Conservation (phyloP, 2,797 vertebrate genomes). For the Tenualosa ilisha region DNA sequence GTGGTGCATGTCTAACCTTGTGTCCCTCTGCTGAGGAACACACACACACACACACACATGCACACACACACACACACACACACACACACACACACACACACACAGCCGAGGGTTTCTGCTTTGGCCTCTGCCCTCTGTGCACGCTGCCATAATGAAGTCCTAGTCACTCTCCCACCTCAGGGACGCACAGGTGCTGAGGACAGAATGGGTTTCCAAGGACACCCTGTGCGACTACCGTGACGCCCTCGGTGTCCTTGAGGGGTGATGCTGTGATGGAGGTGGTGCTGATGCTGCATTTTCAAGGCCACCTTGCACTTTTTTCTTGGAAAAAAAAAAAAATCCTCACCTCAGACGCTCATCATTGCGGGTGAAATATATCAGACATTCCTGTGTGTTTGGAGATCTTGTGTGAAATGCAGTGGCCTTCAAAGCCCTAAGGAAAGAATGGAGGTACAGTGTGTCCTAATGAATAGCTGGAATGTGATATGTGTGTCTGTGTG, state of each 20-base stretch:
- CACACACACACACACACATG: too few relatives aligned
- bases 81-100: too few relatives aligned
- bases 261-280: background rate
- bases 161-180: background rate
- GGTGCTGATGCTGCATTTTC: background rate
- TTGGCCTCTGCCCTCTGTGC: background rate
- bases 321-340: background rate
- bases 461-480: background rate
- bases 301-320: background rate
- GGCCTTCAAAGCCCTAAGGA: background rate
- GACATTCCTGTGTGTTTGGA: background rate
- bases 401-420: background rate
- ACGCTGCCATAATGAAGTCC: background rate
- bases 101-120: background rate
- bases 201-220: slow-evolving; percentile 8
- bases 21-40: too few relatives aligned
- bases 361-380: background rate
- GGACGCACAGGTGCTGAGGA: background rate
- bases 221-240: background rate
- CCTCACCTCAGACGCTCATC: background rate
- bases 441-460: background rate
- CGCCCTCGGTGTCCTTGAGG: background rate
- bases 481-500: background rate
- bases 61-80: too few relatives aligned
- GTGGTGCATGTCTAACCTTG: too few relatives aligned